phyloP scores from a whole-genome alignment of 2,113 vertebrate species.

The Sus scrofa region DNA sequence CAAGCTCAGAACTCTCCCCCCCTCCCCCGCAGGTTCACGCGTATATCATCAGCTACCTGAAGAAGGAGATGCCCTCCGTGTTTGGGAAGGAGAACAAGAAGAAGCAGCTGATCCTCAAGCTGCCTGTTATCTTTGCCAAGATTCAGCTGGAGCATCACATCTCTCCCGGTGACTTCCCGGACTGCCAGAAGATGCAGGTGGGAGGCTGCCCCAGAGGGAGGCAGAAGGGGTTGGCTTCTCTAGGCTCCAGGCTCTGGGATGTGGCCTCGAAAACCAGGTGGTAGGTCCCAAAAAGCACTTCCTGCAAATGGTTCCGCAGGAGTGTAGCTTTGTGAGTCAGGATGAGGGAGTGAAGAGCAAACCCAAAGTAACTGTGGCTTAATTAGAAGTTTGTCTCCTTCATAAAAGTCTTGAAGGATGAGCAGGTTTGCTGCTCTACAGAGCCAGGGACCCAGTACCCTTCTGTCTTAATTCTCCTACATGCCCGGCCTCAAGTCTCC shows the following conservation, averaged over 20 bases:
- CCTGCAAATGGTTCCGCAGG: rapidly evolving
- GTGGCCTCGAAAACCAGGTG: not conserved
- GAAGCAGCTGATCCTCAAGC: slow-evolving; percentile 94
- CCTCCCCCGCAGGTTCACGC: slow-evolving; percentile 92
- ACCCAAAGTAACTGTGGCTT: not conserved
- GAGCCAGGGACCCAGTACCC: not conserved
- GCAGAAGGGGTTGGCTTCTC: not conserved
- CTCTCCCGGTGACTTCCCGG: slow-evolving; percentile 95
- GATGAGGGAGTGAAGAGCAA: not conserved
- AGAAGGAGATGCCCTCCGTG: slow-evolving; percentile 96
- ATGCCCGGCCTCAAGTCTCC: not conserved
- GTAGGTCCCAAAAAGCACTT: not conserved
- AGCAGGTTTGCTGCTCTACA: not conserved
- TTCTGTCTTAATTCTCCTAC: not conserved
- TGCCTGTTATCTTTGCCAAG: slow-evolving; percentile 94
- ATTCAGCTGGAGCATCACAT: slow-evolving; percentile 96
- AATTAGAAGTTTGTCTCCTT: not conserved
- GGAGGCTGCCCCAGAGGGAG: rapidly evolving
- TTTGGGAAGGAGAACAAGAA: slow-evolving; percentile 97
- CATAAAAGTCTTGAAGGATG: not conserved
- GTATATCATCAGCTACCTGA: slow-evolving; percentile 95
- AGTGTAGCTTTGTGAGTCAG: not conserved
- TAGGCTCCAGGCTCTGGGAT: too few relatives aligned
- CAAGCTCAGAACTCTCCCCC: not conserved
- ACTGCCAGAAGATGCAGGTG: slow-evolving; percentile 96